These are phyloP conservation scores for Acanthurus leucopareius DNA, from an alignment of 2,797 vertebrate genomes.

Conservation along the genomic window DNA sequence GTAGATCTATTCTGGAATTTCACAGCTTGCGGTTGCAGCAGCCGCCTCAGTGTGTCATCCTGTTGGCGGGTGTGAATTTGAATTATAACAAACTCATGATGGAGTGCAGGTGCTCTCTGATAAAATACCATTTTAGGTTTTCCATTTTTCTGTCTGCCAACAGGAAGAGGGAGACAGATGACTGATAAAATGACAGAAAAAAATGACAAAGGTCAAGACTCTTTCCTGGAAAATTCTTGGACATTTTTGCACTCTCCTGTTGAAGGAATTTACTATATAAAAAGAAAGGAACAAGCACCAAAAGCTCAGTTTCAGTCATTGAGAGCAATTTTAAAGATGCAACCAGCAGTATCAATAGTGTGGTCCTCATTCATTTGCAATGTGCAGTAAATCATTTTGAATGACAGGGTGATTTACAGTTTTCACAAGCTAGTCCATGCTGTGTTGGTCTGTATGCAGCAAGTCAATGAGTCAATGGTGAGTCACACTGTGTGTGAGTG, in stretches of 20 bases:
- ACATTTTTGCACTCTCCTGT: conserved; percentile 11
- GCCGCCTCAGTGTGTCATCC: conserved; percentile 31
- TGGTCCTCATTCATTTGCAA: conserved; percentile 47
- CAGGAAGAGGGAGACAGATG: conserved; percentile 9
- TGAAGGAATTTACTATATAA: neutral
- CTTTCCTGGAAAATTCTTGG: conserved; percentile 1
- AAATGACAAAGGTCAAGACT: conserved; percentile 11
- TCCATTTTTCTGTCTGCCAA: conserved; percentile 6
- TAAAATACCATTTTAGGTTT: conserved; percentile 9
- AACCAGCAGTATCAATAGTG: conserved; percentile 34
- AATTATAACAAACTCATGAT: conserved; percentile 32
- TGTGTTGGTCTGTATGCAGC: conserved; percentile 63
- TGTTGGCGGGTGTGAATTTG: conserved; percentile 43
- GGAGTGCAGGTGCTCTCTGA: conserved; percentile 28
- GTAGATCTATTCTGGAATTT: conserved; percentile 36
- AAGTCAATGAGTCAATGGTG: conserved; percentile 69
- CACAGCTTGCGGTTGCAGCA: conserved; percentile 25
- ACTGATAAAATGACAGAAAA: neutral
- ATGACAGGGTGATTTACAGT: conserved; percentile 68
- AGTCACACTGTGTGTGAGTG: conserved; percentile 63
- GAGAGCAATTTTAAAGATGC: conserved; percentile 40
- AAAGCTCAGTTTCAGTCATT: conserved; percentile 38
- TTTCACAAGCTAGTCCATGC: conserved; percentile 49
- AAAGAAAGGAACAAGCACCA: conserved; percentile 1
- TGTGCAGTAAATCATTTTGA: conserved; percentile 43